phyloP scores from a whole-genome alignment of 1,140 invertebrate species.

The Agrypnia vestita region DNA sequence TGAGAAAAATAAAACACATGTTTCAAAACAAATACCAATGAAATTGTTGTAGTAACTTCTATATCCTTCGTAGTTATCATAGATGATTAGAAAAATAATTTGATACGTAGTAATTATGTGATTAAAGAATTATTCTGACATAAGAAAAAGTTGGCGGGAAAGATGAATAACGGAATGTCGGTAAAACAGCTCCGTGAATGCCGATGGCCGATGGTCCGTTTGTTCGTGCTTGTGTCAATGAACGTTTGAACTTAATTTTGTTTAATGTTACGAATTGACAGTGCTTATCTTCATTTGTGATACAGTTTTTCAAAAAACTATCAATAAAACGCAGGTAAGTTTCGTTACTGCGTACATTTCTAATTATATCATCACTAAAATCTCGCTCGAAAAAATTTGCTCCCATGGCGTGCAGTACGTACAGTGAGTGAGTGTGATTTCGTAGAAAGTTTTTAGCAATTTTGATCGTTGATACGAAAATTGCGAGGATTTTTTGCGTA shows the following conservation, averaged over 20 bases:
- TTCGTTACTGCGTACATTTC: slow-evolving; percentile 10
- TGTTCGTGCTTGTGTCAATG: slow-evolving; percentile 52
- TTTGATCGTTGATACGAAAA: slow-evolving; percentile 20
- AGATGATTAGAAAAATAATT: neutral
- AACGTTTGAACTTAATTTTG: slow-evolving; percentile 51
- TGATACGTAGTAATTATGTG: no score
- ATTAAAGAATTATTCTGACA: neutral
- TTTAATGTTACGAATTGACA: slow-evolving; percentile 43
- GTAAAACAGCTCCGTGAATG: slow-evolving; percentile 47
- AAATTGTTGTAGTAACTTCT: neutral
- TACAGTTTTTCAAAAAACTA: slow-evolving; percentile 34
- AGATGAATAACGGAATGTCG: slow-evolving; percentile 46
- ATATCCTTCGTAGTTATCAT: neutral
- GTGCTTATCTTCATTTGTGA: neutral
- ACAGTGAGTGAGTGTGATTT: slow-evolving; percentile 47
- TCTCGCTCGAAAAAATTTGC: slow-evolving; percentile 39
- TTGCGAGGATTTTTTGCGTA: neutral
- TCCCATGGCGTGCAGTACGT: slow-evolving; percentile 50
- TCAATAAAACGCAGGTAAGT: slow-evolving; percentile 34
- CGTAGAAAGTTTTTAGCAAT: slow-evolving; percentile 50
- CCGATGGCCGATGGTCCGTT: slow-evolving; percentile 46
- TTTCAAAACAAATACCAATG: neutral
- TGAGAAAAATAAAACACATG: neutral
- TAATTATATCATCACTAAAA: slow-evolving; percentile 36
- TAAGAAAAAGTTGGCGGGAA: slow-evolving; percentile 47